Percentiles rank a stretch among this genome's conserved stretches.
Evolutionary conservation across 2,888 invertebrate species (phyloP).

Genomic region (Toxonevra muliebris): DNA sequence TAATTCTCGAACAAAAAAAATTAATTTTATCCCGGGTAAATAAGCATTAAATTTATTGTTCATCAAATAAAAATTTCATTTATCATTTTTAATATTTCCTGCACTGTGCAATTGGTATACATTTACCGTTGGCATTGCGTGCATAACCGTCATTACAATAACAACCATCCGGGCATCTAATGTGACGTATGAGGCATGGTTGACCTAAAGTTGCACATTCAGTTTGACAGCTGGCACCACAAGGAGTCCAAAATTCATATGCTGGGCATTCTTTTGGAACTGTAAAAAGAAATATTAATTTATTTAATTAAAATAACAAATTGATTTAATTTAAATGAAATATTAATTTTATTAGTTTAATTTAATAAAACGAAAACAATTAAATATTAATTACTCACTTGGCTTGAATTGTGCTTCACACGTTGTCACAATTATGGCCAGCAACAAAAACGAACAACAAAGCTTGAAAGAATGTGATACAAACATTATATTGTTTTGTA

Average conservation of each 20-base stretch:
- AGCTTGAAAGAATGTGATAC: background rate
- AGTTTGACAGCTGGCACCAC: constrained; percentile 57
- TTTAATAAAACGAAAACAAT: background rate
- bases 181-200: constrained; percentile 49
- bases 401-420: background rate
- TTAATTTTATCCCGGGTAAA: no score
- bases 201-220: constrained; percentile 55
- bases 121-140: constrained; percentile 46
- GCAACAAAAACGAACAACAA: background rate
- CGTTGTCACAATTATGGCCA: background rate
- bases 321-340: background rate
- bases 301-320: background rate
- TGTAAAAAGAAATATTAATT: background rate
- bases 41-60: no score
- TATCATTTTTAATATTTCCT: constrained; percentile 38
- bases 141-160: constrained; percentile 58
- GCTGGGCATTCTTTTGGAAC: constrained; percentile 39
- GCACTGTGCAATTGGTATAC: constrained; percentile 48
- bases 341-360: background rate
- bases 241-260: constrained; percentile 50
- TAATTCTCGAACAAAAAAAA: no score
- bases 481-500: background rate
- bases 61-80: no score
- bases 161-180: constrained; percentile 58
- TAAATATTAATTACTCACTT: background rate